A percentile compares a stretch with the other conserved stretches of the same genome.
Evolutionary conservation across 2,113 vertebrate species (phyloP).

Genomic region (Leptobrachium leishanense): DNA sequence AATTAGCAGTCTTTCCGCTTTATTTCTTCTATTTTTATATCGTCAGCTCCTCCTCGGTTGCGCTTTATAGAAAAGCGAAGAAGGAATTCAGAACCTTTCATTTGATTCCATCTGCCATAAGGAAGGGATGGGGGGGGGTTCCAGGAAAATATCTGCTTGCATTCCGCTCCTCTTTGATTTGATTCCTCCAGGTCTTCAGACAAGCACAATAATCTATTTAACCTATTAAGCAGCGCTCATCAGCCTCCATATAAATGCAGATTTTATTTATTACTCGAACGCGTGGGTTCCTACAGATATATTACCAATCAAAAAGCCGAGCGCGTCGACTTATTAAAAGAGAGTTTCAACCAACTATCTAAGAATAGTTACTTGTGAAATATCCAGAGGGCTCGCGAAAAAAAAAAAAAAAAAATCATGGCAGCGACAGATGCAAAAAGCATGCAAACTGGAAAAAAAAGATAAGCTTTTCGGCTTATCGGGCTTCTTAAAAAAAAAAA

Average conservation of each 20-base stretch:
- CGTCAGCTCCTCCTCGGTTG: no score
- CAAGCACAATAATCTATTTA: not conserved
- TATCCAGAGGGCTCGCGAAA: conserved; percentile 6
- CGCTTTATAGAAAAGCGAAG: no score
- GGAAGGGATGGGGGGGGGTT: no score
- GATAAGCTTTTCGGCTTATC: conserved; percentile 21
- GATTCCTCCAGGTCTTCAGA: conserved; percentile 3
- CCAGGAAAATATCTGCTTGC: no score
- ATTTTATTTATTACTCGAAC: conserved; percentile 26
- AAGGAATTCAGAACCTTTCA: no score
- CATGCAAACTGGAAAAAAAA: conserved; percentile 36
- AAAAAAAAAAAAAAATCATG: not conserved
- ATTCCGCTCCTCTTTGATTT: not conserved
- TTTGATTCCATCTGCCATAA: no score
- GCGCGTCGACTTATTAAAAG: conserved; percentile 10
- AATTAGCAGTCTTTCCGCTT: no score
- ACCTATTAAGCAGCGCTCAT: not conserved
- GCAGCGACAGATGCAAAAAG: conserved; percentile 11
- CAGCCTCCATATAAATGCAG: conserved; percentile 29
- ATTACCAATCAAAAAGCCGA: conserved; percentile 23
- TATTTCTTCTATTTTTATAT: no score
- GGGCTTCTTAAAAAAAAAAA: conserved; percentile 30
- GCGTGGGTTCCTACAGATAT: conserved; percentile 30
- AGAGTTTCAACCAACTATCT: conserved; percentile 19
- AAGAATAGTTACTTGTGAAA: conserved; percentile 1